phyloP scores from a whole-genome alignment of 2,888 invertebrate genomes.

The Cyrtodaria siliqua region DNA sequence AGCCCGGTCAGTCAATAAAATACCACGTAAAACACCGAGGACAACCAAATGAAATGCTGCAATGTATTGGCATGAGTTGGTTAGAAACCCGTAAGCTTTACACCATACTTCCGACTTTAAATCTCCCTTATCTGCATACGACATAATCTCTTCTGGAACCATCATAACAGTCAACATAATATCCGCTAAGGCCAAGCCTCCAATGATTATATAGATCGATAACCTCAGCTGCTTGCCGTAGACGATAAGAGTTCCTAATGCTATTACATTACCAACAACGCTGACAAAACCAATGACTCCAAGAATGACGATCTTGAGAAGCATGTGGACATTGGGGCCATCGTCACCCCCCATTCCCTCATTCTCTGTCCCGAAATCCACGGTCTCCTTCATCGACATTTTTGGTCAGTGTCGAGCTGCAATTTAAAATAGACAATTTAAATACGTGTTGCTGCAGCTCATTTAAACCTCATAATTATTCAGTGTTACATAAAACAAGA shows the following conservation, averaged over 20 bases:
- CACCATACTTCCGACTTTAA: constrained; percentile 72
- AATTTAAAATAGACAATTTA: too few relatives aligned
- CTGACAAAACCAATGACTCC: constrained; percentile 76
- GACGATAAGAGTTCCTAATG: constrained; percentile 70
- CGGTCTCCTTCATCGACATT: constrained; percentile 3
- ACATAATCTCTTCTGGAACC: constrained; percentile 74
- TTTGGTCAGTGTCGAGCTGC: too few relatives aligned
- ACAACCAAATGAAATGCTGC: constrained; percentile 77
- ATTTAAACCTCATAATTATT: too few relatives aligned
- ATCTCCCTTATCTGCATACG: constrained; percentile 57
- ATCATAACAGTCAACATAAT: constrained; percentile 70
- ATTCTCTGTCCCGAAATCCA: constrained; percentile 21
- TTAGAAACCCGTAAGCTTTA: constrained; percentile 65
- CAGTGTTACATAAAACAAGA: too few relatives aligned
- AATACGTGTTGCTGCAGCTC: too few relatives aligned
- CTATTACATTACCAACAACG: constrained; percentile 75
- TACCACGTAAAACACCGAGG: constrained; percentile 75
- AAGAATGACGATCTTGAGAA: constrained; percentile 74
- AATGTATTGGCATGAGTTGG: constrained; percentile 67
- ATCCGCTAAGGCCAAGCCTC: constrained; percentile 75
- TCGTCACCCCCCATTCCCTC: constrained; percentile 30
- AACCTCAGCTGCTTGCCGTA: constrained; percentile 68
- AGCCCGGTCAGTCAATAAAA: constrained; percentile 74
- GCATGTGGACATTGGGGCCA: constrained; percentile 52
- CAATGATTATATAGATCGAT: constrained; percentile 74